Percentiles rank a stretch among this genome's conserved stretches.
These are phyloP conservation scores for Intellagama lesueurii DNA, from an alignment of 2,797 vertebrate genomes.

Conservation along the genomic window DNA sequence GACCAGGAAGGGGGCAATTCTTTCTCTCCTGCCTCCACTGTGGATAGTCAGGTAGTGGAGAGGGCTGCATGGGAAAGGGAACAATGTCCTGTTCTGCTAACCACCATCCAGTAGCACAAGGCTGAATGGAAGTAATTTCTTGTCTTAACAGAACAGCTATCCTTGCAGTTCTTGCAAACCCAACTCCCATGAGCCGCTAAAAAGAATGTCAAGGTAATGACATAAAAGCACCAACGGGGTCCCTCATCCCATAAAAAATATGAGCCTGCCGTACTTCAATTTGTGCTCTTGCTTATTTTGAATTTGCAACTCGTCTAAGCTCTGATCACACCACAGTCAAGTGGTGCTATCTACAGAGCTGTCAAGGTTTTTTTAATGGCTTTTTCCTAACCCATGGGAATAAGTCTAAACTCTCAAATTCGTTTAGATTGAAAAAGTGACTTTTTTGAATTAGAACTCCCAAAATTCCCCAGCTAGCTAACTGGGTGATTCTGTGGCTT, in stretches of 20 bases:
- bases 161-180: slow-evolving; percentile 29
- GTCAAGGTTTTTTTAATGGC: slow-evolving; percentile 41
- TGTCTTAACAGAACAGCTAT: background rate
- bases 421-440: background rate
- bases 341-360: background rate
- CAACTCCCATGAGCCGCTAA: background rate
- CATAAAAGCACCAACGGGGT: background rate
- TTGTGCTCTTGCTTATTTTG: slow-evolving; percentile 29
- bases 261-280: slow-evolving; percentile 4
- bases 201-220: background rate
- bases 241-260: slow-evolving; percentile 9
- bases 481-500: no score
- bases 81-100: background rate
- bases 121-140: no score
- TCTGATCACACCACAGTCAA: slow-evolving; percentile 30
- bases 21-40: background rate
- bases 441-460: no score
- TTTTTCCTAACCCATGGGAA: slow-evolving; percentile 12
- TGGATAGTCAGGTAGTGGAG: background rate
- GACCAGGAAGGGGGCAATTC: background rate
- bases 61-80: background rate
- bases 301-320: slow-evolving; percentile 51
- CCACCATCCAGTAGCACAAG: background rate
- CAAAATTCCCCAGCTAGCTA: no score
- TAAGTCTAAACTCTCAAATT: slow-evolving; percentile 5